Conservation (phyloP, 2,113 vertebrate species). For the Oceanodroma tethys region DNA sequence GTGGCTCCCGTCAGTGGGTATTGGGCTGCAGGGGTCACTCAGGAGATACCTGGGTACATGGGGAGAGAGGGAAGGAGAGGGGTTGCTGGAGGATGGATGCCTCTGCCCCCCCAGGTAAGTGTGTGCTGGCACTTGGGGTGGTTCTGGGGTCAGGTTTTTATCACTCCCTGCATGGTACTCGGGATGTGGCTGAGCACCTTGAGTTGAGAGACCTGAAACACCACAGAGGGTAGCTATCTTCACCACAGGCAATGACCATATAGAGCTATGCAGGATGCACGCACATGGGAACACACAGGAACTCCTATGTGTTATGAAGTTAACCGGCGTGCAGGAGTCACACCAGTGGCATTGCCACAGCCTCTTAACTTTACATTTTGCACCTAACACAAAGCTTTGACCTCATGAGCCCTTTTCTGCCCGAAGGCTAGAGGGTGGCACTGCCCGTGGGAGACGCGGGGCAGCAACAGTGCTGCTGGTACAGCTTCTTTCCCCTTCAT, state of each 20-base stretch:
- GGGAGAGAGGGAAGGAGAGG: not conserved
- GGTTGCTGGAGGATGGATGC: not conserved
- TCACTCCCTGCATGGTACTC: not conserved
- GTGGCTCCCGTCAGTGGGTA: not conserved
- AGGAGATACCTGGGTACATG: not conserved
- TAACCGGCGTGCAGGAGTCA: fast-evolving
- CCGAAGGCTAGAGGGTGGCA: not conserved
- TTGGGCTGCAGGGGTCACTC: fast-evolving
- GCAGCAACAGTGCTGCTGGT: not conserved
- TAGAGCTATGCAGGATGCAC: fast-evolving
- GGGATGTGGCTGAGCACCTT: not conserved
- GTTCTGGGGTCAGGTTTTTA: not conserved
- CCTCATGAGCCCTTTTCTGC: not conserved
- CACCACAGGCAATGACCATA: fast-evolving
- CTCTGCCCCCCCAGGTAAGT: not conserved
- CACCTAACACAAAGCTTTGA: not conserved
- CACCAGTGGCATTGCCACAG: not conserved
- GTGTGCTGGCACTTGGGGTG: not conserved
- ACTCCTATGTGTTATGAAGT: not conserved
- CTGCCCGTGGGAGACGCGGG: fast-evolving
- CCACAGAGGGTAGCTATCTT: not conserved
- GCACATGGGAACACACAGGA: not conserved
- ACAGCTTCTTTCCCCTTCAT: not conserved
- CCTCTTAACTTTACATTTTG: not conserved
- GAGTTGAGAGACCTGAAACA: not conserved